Conservation (phyloP, 2,113 vertebrate genomes). For the Amblyornis subalaris region DNA sequence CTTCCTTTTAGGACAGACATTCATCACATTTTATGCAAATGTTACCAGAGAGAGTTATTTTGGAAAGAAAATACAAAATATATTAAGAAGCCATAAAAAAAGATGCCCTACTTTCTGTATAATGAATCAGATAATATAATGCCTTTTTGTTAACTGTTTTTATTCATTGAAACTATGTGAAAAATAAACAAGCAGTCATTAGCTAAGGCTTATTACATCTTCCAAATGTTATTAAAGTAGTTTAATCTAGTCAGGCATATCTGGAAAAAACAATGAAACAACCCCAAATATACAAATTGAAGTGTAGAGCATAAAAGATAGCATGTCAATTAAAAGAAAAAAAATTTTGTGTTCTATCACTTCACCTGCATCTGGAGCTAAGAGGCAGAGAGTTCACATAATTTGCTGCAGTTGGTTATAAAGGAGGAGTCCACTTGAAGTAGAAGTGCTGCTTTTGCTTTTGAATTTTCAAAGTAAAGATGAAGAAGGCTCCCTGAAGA, state of each 20-base stretch:
- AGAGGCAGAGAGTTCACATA: neutral
- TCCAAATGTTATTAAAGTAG: neutral
- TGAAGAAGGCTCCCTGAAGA: constrained; percentile 7
- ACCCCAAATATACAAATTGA: neutral
- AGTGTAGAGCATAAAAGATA: neutral
- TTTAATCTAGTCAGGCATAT: neutral
- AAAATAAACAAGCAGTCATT: neutral
- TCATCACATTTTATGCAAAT: neutral
- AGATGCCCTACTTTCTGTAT: neutral
- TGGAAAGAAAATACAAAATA: neutral
- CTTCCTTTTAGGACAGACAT: neutral
- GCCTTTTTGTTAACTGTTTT: neutral
- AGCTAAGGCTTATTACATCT: neutral
- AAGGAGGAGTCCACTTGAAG: neutral
- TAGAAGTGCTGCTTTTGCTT: neutral
- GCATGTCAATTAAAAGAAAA: neutral
- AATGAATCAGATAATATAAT: neutral
- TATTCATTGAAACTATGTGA: neutral
- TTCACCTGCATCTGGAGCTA: neutral
- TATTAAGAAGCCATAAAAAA: neutral
- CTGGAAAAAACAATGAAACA: neutral
- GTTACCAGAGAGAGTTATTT: neutral
- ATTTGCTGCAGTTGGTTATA: neutral
- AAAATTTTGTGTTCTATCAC: neutral
- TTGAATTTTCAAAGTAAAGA: constrained; percentile 40